Base-by-base conservation (phyloP, 2,888 invertebrate species). In the Caprella mutica region DNA sequence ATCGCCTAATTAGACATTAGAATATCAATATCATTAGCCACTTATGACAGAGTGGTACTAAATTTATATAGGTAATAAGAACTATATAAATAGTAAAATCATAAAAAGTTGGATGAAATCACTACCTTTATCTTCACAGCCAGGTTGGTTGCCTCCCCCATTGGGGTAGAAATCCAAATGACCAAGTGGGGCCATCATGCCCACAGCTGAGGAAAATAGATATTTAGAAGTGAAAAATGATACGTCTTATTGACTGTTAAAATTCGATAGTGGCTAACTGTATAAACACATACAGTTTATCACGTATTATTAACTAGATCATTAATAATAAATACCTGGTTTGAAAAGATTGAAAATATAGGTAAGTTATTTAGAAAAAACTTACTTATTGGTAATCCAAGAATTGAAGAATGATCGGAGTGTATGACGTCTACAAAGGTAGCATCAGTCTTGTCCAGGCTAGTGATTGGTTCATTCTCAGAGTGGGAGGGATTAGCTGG, bases 401-500 rank as follows among this genome's bases (percentile, higher is more conserved):
- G 58, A 14, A 65, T 55, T 2, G 59, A 42, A 2, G 58, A 52
- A 46, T 59, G 56, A 39, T 72, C 70, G 2, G 72, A 71, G 58
- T 72, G 72, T 44, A 71, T 68, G 2, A 71, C 69, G 58, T 70
- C 70, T 2, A 71, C 70, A 24, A 68, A 69, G 1, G 57, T 5
- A 6, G 70, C 71, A 59, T 72, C 72, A 4, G 66, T 58, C 0
- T 66, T 67, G 59, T 72, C 71, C 5, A 72, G 66, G 17, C 70
- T 64, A 12, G 69, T 69, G 42, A 68, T 65, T 9, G 67, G 64
- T 38, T 69, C 67, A 2, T 69, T 68, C 46, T 67, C 68, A 55
- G 70, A 68, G 62, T 71, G 72, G 61, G 69, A 70, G 12, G 71
- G 70, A 50, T 71, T 69, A 0, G 71, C 71, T 4, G 72, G 71